These are phyloP conservation scores for Uria lomvia DNA, from an alignment of 2,113 vertebrate species.

Conservation along the genomic window DNA sequence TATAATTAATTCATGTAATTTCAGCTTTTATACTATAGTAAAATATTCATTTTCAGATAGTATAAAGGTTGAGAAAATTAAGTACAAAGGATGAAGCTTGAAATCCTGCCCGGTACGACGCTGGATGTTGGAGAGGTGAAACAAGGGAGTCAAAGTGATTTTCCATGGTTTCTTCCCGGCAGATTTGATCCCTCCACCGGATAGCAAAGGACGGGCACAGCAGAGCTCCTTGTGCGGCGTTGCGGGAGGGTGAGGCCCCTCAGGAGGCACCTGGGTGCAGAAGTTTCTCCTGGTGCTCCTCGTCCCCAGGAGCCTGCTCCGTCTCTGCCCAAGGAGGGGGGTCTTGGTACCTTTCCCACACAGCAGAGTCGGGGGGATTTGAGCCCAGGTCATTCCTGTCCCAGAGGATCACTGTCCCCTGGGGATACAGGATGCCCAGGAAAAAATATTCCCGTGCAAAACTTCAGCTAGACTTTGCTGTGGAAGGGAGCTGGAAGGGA, in stretches of 20 bases:
- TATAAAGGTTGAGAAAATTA: neutral
- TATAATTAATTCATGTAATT: neutral
- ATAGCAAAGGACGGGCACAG: neutral
- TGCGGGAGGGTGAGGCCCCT: neutral
- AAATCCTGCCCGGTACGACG: accelerated
- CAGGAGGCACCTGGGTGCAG: neutral
- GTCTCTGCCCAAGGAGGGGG: neutral
- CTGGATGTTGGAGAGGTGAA: neutral
- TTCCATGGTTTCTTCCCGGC: neutral
- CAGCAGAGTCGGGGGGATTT: accelerated
- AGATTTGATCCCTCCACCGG: neutral
- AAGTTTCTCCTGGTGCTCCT: neutral
- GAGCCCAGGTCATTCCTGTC: neutral
- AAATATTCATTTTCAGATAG: conserved; percentile 21
- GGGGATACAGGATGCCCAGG: neutral
- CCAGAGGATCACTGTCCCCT: neutral
- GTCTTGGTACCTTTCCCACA: accelerated
- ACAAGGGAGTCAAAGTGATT: neutral
- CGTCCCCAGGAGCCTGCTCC: neutral
- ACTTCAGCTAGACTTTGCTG: neutral
- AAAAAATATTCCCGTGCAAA: neutral
- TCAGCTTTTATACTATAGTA: conserved; percentile 6
- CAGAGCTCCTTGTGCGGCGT: neutral
- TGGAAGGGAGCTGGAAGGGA: neutral
- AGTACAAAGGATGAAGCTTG: neutral